phyloP scores from a whole-genome alignment of 2,888 invertebrate species.

The Bhutanitis thaidina region DNA sequence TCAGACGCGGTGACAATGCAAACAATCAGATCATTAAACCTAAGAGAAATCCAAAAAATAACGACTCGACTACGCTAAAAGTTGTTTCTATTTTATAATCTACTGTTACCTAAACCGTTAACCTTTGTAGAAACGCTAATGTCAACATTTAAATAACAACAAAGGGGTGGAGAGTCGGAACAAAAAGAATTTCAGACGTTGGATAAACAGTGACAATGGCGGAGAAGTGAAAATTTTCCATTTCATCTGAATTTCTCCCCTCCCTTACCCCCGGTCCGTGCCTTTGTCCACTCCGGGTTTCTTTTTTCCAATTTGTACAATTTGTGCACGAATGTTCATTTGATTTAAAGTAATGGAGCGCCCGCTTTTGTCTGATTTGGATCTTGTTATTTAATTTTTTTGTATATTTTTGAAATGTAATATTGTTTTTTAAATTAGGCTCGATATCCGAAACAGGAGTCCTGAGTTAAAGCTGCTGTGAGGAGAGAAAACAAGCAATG shows the following conservation, averaged over 20 bases:
- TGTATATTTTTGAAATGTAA: too few relatives aligned
- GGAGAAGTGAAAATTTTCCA: slow-evolving; percentile 15
- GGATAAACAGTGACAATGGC: slow-evolving; percentile 7
- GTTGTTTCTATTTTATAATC: too few relatives aligned
- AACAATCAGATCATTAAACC: too few relatives aligned
- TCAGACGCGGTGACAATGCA: too few relatives aligned
- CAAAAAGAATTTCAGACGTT: slow-evolving; percentile 3
- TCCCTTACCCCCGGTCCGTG: neutral
- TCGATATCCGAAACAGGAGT: too few relatives aligned
- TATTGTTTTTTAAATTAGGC: too few relatives aligned
- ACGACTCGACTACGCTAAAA: too few relatives aligned
- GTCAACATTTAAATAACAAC: neutral
- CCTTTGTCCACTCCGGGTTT: slow-evolving; percentile 10
- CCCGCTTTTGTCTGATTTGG: slow-evolving; percentile 3
- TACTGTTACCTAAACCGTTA: too few relatives aligned
- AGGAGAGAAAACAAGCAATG: too few relatives aligned
- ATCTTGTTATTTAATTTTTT: neutral
- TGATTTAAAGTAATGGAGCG: slow-evolving; percentile 10
- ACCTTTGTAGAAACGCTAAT: neutral
- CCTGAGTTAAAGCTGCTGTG: too few relatives aligned
- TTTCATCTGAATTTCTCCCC: slow-evolving; percentile 13
- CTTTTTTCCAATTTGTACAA: slow-evolving; percentile 13
- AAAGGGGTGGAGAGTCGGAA: neutral
- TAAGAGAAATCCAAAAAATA: too few relatives aligned
- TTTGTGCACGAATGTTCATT: slow-evolving; percentile 14